Base-by-base conservation (phyloP, 2,113 vertebrate genomes). In the Vulpes ferrilata region DNA sequence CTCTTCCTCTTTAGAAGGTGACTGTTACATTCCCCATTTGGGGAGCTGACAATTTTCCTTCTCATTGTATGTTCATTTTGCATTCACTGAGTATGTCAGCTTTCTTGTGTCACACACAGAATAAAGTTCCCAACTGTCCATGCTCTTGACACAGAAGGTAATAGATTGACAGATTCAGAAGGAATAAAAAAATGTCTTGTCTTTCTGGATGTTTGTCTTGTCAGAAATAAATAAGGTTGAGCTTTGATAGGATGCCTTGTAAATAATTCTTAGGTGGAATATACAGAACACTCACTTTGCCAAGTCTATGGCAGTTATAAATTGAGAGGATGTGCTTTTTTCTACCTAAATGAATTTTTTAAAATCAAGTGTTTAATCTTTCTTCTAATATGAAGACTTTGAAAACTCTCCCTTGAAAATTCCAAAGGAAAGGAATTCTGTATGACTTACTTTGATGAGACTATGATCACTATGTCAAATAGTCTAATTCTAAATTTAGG, bases 141-240 rank as follows among this genome's bases (percentile, higher is more conserved):
- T 76, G 38, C 30, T 67, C 27, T 69, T 88, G 51, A 80, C 53
- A 81, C 19, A 76, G 62, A 86, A 65, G 67, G 55, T 60, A 94
- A 93, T 62, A 74, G 94, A 93, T 13, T 83, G 82, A 93, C 73
- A 96, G 48, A 96, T 74, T 97, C 30, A 60, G 60, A 94, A 78
- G n/a, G 64, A 81, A 95, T 87, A 55, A 90, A 93, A 94, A 80
- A 30, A 86, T 64, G 20, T 65, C 25, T 51, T 98, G 96, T 94
- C 88, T 85, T 82, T 96, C 38, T 62, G 30, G 69, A 62, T 97
- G 64, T 97, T 94, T 96, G 67, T 84, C 74, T 94, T 95, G 48
- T 96, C 83, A 95, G n/a, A 97, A 96, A 95, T 97, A 93, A 92
- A 84, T 91, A 95, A 92, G 13, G 23, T 76, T 81, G 67, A 84